Evolutionary conservation across 2,113 vertebrate species (phyloP).

Genomic region (Cynocephalus volans): DNA sequence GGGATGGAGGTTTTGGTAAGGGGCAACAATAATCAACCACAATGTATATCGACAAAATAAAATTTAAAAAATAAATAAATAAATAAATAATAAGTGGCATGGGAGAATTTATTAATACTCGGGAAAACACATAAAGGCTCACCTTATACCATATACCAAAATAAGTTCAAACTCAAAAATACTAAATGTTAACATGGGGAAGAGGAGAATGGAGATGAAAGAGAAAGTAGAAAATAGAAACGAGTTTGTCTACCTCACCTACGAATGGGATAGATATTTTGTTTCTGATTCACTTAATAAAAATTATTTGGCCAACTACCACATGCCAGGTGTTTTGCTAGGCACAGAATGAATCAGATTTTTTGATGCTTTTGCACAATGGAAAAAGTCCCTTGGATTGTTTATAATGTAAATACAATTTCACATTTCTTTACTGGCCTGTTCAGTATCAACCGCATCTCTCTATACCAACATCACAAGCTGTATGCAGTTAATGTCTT

Average conservation of each 20-base stretch:
- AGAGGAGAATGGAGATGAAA: not conserved
- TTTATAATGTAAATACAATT: not conserved
- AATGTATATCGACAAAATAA: too few relatives aligned
- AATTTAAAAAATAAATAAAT: too few relatives aligned
- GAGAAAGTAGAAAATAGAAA: not conserved
- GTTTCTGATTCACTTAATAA: not conserved
- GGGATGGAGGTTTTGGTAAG: too few relatives aligned
- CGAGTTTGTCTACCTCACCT: not conserved
- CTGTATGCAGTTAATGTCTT: not conserved
- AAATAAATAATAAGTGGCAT: not conserved
- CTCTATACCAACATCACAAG: not conserved
- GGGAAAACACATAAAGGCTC: not conserved
- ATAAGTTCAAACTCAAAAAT: constrained; percentile 39
- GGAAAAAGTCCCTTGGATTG: not conserved
- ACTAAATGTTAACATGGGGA: not conserved
- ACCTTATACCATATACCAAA: not conserved
- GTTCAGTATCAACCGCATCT: not conserved
- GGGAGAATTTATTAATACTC: not conserved
- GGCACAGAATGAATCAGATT: not conserved
- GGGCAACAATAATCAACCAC: too few relatives aligned
- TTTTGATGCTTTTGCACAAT: not conserved
- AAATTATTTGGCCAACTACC: not conserved
- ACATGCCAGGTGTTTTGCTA: not conserved
- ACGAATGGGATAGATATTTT: not conserved
- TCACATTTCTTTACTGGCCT: not conserved